Base-by-base conservation (phyloP, 1,140 invertebrate species). In the Helicoverpa armigera region DNA sequence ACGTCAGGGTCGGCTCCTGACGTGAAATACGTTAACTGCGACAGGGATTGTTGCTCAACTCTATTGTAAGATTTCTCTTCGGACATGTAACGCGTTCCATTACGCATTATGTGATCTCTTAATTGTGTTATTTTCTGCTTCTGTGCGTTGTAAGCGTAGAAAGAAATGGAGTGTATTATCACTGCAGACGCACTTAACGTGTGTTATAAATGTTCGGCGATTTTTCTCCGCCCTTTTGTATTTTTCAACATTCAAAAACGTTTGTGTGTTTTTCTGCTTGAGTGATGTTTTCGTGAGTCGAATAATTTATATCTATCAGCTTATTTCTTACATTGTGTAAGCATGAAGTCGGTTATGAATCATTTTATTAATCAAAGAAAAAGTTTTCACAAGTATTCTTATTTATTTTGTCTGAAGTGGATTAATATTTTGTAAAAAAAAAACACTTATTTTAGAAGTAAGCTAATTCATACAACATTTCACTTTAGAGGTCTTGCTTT, bases 11-110 rank as follows among this genome's bases (percentile, higher is more conserved):
- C 82, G 83, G 78, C 81, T 78, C 73, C 82, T 86, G 54, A 78
- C 81, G 84, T 87, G 84, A 90, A 88, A 90, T 87, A 90, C 87
- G 86, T 83, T 89, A 83, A 84, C 87, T 88, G 83, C 83, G 75
- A 86, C 85, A 86, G 76, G 83, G 80, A 86, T 87, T 86, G 84
- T 85, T 80, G 61, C 72, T 43, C 35, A 9, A 80, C 61, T 82
- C 81, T 85, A 85, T 87, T 72, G 50, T 90, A 80, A 86, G 83
- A 87, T 87, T 88, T 85, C 75, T 78, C 74, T 79, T 65, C 79
- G 48, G 50, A 72, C 43, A 73, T 29, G 23, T 67, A 14, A 67
- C 61, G 29, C 29, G 60, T 76, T 63, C 73, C 75, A 67, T 78
- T 78, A 67, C 16, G 48, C 73, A 58, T 53, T 43, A 65, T 79